Percentiles rank a stretch among this genome's conserved stretches.
phyloP scores from a whole-genome alignment of 2,888 invertebrate genomes.

The Noctua pronuba region DNA sequence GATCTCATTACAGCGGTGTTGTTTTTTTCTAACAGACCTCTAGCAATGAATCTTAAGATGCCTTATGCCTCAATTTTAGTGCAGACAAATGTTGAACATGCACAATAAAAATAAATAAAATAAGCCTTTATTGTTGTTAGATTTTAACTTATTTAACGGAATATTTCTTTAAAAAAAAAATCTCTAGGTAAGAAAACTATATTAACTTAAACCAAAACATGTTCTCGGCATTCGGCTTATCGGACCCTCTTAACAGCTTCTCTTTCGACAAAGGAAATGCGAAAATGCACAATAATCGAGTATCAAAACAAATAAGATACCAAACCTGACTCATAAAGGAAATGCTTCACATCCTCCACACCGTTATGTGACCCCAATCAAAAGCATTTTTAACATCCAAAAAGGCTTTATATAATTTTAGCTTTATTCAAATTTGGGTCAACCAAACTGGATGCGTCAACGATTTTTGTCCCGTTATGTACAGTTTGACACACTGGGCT shows the following conservation, averaged over 20 bases:
- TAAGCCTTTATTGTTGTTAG: too few relatives aligned
- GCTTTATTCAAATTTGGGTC: conserved; percentile 65
- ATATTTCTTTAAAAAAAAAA: too few relatives aligned
- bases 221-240: too few relatives aligned
- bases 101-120: conserved; percentile 20
- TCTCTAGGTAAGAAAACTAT: too few relatives aligned
- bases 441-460: conserved; percentile 60
- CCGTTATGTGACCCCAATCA: conserved; percentile 64
- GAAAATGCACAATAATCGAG: conserved; percentile 7
- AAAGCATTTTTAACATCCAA: conserved; percentile 47
- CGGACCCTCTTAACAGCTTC: too few relatives aligned
- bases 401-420: conserved; percentile 63
- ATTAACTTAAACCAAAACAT: too few relatives aligned
- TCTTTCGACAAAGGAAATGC: too few relatives aligned
- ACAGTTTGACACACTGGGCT: conserved; percentile 65
- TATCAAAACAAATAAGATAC: conserved; percentile 19
- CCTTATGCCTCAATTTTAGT: neutral
- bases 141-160: too few relatives aligned
- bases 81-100: neutral
- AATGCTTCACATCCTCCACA: conserved; percentile 40
- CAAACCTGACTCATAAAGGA: conserved; percentile 49
- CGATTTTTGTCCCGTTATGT: conserved; percentile 59
- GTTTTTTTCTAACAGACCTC: neutral
- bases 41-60: neutral
- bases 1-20: neutral